Evolutionary conservation across 1,140 invertebrate species (phyloP), one percentile per base, ranked within the genome.

Genomic region (Neuroterus valhalla): DNA sequence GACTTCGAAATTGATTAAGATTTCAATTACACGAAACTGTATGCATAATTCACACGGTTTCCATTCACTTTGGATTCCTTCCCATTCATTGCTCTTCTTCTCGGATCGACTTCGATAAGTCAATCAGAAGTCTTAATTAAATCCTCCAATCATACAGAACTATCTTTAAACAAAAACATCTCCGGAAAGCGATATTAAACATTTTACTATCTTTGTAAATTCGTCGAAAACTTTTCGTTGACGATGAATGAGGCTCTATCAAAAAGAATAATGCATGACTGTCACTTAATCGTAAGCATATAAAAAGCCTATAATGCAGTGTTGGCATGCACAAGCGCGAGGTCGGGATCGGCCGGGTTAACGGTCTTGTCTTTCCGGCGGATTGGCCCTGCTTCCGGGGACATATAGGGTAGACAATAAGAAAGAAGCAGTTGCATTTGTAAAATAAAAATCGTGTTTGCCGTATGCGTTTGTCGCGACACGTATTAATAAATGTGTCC

Each of bases 381-480:
- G 87, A 89, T 89, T 88, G 87, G 88, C 87, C 88, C 85, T 87
- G 87, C 89, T 90, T 90, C 89, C 89, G 89, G 89, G 82, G 89
- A 89, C 89, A 89, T 89, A 89, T 90, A 90, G 88, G 89, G 89
- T 89, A 89, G 85, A 88, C 87, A 88, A 88, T 89, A 83, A 84
- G 82, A 84, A 86, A 85, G 80, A 62, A 83, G 74, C 79, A 67
- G 77, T 72, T 76, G 72, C 52, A 70, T 71, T 72, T 72, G 23
- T 74, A 81, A 72, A 69, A 81, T 19, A 73, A 78, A 74, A 70
- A 76, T 75, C 71, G 74, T 72, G 67, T 71, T 70, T 66, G 68
- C 68, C 74, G 73, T 11, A 26, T 48, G 42, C 70, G 72, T 62
- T 38, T 62, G 55, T 31, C 70, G 52, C 77, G 78, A 84, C 83